Base-by-base conservation (phyloP, 2,888 invertebrate genomes). In the Malacosoma neustria region DNA sequence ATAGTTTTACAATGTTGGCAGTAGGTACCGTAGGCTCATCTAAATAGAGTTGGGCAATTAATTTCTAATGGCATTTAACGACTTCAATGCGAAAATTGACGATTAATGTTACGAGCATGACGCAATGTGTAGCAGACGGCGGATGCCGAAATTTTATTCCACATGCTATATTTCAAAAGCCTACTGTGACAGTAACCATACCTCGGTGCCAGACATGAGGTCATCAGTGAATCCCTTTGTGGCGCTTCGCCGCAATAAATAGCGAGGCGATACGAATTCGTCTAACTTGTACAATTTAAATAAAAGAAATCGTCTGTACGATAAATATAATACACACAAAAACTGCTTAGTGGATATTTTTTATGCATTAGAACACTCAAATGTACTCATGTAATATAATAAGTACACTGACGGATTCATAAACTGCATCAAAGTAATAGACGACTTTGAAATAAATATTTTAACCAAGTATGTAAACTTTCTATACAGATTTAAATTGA, bases 131-230 rank as follows among this genome's bases (percentile, higher is more conserved):
- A 47, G 49, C 52, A 49, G 50, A 57, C 55, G 49, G 48, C 51
- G 48, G 51, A 51, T 49, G 50, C 52, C 52, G 51, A 51, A 54
- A 55, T 64, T 64, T 63, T 58, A 64, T 63, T 61, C 63, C 57
- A 59, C 53, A 57, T 56, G 59, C 61, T 52, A 65, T 70, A 71
- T 72, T 69, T 75, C 74, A 77, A 65, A 69, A 67, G 59, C 50
- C 54, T 57, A 51, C 53, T 59, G 64, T 68, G 77, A 79, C 79
- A 79, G 57, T 57, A 75, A 73, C 69, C 77, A 76, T 69, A 64
- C 61, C 58, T 60, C 70, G 65, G 67, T 63, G 66, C 63, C 61
- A 61, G 52, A 64, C 48, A 63, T 71, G 74, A 75, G 72, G 59
- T 75, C 75, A 77, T 74, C 72, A 62, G 47, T 75, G 65, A 69